Conservation (phyloP, 2,888 invertebrate genomes). For the Octonoba sinensis region DNA sequence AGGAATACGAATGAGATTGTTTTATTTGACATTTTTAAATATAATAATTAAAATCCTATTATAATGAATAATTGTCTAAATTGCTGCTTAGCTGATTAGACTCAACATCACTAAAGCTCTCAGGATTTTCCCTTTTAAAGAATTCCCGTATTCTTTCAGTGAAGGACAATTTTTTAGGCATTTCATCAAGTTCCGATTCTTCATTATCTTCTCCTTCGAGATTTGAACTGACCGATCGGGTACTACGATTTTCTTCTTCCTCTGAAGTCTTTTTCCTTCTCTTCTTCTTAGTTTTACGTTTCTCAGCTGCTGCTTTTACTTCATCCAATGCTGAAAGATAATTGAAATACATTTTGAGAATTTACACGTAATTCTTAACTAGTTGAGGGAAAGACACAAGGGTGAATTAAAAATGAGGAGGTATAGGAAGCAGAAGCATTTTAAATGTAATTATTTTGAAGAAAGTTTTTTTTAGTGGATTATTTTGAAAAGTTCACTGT, state of each 20-base stretch:
- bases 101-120: constrained; percentile 32
- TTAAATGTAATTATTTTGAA: too few species aligned
- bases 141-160: constrained; percentile 5
- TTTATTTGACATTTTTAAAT: too few species aligned
- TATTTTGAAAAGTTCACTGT: too few species aligned
- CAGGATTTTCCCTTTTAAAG: constrained; percentile 13
- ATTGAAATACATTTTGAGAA: too few species aligned
- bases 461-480: too few species aligned
- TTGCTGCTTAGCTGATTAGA: constrained; percentile 21
- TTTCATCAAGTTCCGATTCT: neutral
- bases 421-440: too few species aligned
- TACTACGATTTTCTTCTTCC: neutral
- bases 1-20: too few species aligned
- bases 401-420: neutral
- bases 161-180: constrained; percentile 1
- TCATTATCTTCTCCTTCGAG: neutral
- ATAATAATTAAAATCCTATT: neutral
- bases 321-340: constrained; percentile 12
- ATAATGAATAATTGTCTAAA: constrained; percentile 12
- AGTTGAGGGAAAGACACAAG: too few species aligned
- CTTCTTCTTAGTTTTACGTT: neutral
- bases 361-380: neutral
- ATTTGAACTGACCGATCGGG: neutral
- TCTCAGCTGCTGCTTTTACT: constrained; percentile 9
- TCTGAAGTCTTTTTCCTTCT: neutral